phyloP scores from a whole-genome alignment of 2,113 vertebrate genomes.

The Mesitornis unicolor region DNA sequence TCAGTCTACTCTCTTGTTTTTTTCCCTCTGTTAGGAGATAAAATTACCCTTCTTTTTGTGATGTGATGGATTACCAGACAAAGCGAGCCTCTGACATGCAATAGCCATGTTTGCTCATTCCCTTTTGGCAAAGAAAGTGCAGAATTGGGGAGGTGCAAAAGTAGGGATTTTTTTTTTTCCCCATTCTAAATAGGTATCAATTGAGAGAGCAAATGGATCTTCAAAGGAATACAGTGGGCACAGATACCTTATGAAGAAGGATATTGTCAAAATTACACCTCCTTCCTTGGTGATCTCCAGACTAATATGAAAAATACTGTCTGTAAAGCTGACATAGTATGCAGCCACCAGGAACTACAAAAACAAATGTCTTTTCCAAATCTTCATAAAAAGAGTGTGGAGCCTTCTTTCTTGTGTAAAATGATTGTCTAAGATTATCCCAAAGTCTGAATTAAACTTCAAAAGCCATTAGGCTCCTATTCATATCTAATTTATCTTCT shows the following conservation, averaged over 20 bases:
- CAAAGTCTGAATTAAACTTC: background rate
- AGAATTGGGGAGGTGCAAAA: background rate
- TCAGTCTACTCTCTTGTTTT: background rate
- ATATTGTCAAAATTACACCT: background rate
- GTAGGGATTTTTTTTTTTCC: background rate
- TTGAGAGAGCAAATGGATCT: background rate
- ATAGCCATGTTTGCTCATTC: accelerated
- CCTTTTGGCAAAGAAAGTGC: background rate
- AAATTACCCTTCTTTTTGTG: background rate
- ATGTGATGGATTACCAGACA: background rate
- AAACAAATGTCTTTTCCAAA: background rate
- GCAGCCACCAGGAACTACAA: background rate
- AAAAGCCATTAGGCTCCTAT: background rate
- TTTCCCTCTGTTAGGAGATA: background rate
- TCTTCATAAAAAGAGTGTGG: background rate
- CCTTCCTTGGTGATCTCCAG: background rate
- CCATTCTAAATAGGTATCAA: background rate
- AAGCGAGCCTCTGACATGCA: background rate
- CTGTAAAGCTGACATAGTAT: background rate
- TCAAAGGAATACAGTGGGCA: background rate
- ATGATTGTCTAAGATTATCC: background rate
- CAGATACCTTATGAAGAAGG: background rate
- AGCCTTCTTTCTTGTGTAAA: background rate
- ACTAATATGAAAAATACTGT: background rate
- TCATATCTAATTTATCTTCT: background rate